Percentiles rank a stretch among this genome's conserved stretches.
Conservation (phyloP, 2,113 vertebrate genomes). For the Taxidea taxus region DNA sequence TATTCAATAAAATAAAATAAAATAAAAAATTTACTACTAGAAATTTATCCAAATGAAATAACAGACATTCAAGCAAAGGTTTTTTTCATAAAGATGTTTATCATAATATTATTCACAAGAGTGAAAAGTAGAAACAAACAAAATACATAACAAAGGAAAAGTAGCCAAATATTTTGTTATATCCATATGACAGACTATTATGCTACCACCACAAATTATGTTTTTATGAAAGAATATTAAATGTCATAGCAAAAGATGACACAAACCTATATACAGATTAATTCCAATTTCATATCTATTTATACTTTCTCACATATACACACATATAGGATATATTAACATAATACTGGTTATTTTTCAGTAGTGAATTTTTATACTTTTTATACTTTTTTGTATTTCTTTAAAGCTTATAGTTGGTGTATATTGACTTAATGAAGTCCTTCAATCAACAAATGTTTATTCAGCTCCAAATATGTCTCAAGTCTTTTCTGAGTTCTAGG, state of each 20-base stretch:
- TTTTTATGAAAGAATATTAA: background rate
- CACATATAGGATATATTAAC: background rate
- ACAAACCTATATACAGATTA: background rate
- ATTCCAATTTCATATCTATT: background rate
- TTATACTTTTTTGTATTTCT: background rate
- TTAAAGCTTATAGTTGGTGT: background rate
- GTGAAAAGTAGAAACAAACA: slow-evolving; percentile 19
- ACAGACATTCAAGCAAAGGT: background rate
- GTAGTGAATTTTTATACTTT: background rate
- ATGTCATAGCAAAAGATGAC: background rate
- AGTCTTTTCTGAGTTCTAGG: background rate
- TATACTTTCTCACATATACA: background rate
- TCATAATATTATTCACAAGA: slow-evolving; percentile 4
- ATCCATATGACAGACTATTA: background rate
- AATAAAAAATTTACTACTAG: background rate
- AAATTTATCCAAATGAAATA: slow-evolving; percentile 53
- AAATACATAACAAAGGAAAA: background rate
- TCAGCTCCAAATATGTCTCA: background rate
- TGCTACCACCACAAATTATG: background rate
- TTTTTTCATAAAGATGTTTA: background rate
- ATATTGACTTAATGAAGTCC: slow-evolving; percentile 6
- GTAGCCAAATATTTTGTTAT: background rate
- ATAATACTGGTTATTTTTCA: background rate
- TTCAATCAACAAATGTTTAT: slow-evolving; percentile 3
- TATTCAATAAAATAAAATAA: too few relatives aligned